Evolutionary conservation across 1,140 invertebrate species (phyloP), one percentile per base, ranked within the genome.

Genomic region (Drosophila murphyi): DNA sequence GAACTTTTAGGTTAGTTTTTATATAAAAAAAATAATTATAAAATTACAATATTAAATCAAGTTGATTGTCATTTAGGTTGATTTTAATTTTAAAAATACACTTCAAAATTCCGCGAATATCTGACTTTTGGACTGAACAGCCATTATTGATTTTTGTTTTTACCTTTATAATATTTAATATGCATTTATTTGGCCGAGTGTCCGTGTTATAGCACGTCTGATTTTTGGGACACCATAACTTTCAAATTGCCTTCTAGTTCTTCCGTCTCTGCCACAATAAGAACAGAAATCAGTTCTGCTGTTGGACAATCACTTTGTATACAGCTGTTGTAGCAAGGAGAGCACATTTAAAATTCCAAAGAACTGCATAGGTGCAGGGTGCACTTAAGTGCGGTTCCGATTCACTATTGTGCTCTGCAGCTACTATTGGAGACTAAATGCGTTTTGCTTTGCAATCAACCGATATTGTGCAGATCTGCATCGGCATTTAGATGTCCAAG

Each of bases 201-300:
- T n/a, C 10, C 29, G 12, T 51, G 12, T 37, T 51, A 32, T 35
- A 43, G 41, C 48, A 41, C 61, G 37, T 43, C 8, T 48, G 12
- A 7, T 39, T 48, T n/a, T 2, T 5, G n/a, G 3, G 8, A 32
- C 8, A 41, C 41, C 28, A 20, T 12, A 68, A 45, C 50, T 52
- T 37, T 48, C 45, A 61, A 64, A 80, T 76, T 80, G 67, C 59
- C 72, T 63, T 67, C 52, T 52, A 32, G 41, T 12, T 20, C 29
- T 47, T 63, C 34, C 37, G 57, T 69, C 48, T 3, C 68, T 65
- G 73, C 69, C 79, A 81, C 77, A 77, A 81, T 77, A 81, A 81
- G 73, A 59, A 72, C 57, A 68, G 65, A 72, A 76, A 47, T 71
- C 34, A 34, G 34, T 70, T 43, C 51, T 63, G 3, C 52, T 32